Conservation (phyloP, 2,797 vertebrate species). For the Apogon talboti region DNA sequence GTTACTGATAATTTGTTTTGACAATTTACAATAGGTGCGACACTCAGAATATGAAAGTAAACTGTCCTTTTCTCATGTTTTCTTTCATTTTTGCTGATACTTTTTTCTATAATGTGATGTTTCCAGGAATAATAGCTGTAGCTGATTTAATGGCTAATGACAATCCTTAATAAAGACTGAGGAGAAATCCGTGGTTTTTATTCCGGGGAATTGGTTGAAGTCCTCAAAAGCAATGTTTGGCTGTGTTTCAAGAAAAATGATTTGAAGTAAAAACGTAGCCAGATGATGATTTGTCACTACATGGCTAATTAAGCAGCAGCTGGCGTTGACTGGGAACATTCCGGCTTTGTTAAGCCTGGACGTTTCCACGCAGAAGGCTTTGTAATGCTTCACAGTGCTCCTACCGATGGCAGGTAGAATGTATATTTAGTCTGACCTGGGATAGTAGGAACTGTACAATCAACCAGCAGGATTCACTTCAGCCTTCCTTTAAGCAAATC, state of each 20-base stretch:
- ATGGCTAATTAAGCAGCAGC: slow-evolving; percentile 21
- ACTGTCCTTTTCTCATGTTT: too few relatives aligned
- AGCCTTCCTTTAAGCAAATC: slow-evolving; percentile 57
- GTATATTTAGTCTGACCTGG: too few relatives aligned
- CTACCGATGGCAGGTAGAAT: too few relatives aligned
- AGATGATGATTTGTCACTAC: slow-evolving; percentile 20
- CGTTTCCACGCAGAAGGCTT: not conserved
- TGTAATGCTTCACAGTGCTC: not conserved
- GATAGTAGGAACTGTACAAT: slow-evolving; percentile 50
- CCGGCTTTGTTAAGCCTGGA: not conserved
- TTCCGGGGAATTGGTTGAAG: not conserved
- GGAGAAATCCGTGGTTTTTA: too few relatives aligned
- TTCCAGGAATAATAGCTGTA: too few relatives aligned
- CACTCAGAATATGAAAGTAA: too few relatives aligned
- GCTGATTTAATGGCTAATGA: too few relatives aligned
- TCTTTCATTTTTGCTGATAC: too few relatives aligned
- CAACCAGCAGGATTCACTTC: slow-evolving; percentile 53
- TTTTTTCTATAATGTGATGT: too few relatives aligned
- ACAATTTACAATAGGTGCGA: too few relatives aligned
- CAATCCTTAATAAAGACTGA: too few relatives aligned
- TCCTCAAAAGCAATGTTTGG: not conserved
- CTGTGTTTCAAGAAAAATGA: not conserved
- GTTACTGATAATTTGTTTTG: too few relatives aligned
- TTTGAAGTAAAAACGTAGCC: not conserved
- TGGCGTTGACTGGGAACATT: not conserved